Conservation (phyloP, 2,888 invertebrate species). For the Catocala sponsa region DNA sequence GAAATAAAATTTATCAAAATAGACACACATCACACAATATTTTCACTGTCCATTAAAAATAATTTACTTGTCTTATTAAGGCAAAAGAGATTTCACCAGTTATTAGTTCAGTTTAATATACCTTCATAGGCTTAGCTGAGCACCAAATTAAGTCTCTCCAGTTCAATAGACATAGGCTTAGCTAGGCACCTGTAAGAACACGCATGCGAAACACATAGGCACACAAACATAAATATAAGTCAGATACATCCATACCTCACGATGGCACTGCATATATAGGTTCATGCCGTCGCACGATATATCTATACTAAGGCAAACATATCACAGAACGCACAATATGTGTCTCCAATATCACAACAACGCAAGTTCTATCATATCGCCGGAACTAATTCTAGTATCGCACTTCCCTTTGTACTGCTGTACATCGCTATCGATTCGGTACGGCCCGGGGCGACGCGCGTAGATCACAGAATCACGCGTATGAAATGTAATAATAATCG, state of each 20-base stretch:
- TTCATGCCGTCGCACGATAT: constrained; percentile 76
- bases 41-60: no score
- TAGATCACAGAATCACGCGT: constrained; percentile 82
- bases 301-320: constrained; percentile 86
- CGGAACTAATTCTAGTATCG: constrained; percentile 58
- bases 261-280: constrained; percentile 87
- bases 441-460: constrained; percentile 74
- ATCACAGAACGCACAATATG: constrained; percentile 78
- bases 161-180: no score
- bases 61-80: no score
- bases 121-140: no score
- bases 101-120: no score
- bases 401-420: constrained; percentile 67
- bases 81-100: no score
- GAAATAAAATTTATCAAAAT: no score
- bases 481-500: constrained; percentile 85
- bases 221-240: constrained; percentile 45
- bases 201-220: not conserved
- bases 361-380: constrained; percentile 57
- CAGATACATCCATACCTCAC: constrained; percentile 81
- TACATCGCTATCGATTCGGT: constrained; percentile 80
- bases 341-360: constrained; percentile 69
- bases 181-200: no score
- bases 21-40: no score
- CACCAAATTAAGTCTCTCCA: no score